phyloP scores from a whole-genome alignment of 2,797 vertebrate species.

The Odontamblyopus rebecca region DNA sequence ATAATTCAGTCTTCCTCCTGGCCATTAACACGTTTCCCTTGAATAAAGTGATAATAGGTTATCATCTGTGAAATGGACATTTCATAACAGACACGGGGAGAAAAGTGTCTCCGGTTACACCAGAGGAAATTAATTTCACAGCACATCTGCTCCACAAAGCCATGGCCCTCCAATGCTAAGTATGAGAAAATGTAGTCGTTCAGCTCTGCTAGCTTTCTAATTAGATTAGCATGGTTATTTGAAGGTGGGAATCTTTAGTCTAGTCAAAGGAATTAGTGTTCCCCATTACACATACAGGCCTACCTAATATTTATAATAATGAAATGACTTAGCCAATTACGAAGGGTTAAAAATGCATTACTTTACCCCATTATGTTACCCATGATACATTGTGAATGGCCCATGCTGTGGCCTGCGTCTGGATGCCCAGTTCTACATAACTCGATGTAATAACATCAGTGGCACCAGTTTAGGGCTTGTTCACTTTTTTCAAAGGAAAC shows the following conservation, averaged over 20 bases:
- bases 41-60: constrained; percentile 99
- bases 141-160: constrained; percentile 98
- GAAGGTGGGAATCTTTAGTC: constrained; percentile 88
- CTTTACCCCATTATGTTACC: constrained; percentile 87
- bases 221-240: constrained; percentile 98
- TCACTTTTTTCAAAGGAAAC: constrained; percentile 20
- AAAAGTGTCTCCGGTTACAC: constrained; percentile 95
- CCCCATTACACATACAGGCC: constrained; percentile 80
- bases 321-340: constrained; percentile 95
- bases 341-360: constrained; percentile 96
- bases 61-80: constrained; percentile 99
- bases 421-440: constrained; percentile 75
- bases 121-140: constrained; percentile 99
- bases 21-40: constrained; percentile 99
- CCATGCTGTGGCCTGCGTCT: constrained; percentile 78
- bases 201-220: constrained; percentile 95
- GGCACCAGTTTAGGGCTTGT: constrained; percentile 41
- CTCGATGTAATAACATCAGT: constrained; percentile 61
- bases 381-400: constrained; percentile 80
- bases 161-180: constrained; percentile 95
- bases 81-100: constrained; percentile 93
- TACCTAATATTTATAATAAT: constrained; percentile 98
- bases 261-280: constrained; percentile 92
- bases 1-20: constrained; percentile 99
- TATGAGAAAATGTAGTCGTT: constrained; percentile 96